These are phyloP conservation scores for Aldrovandia affinis DNA, from an alignment of 2,797 vertebrate genomes.

Conservation along the genomic window DNA sequence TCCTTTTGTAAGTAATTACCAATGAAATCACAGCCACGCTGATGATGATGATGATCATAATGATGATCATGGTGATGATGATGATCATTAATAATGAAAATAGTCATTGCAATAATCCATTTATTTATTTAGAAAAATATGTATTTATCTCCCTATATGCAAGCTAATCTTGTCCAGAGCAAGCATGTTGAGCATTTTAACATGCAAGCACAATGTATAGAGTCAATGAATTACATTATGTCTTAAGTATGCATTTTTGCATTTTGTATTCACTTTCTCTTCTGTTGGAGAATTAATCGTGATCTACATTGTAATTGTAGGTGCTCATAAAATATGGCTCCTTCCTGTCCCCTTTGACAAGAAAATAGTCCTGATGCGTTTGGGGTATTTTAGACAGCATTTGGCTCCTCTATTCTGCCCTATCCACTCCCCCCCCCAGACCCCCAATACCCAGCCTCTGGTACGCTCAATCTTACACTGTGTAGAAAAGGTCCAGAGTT, in stretches of 20 bases:
- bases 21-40: background rate
- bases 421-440: slow-evolving; percentile 31
- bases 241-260: background rate
- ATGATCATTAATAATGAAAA: background rate
- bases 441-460: background rate
- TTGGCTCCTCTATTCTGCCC: slow-evolving; percentile 48
- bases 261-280: background rate
- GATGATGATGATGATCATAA: background rate
- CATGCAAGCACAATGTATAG: background rate
- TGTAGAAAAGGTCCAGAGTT: slow-evolving; percentile 16
- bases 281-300: background rate
- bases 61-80: background rate
- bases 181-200: background rate
- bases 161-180: background rate
- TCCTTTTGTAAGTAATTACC: slow-evolving; percentile 7
- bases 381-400: background rate
- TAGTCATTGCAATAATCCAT: background rate
- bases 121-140: background rate
- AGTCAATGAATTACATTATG: background rate
- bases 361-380: background rate
- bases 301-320: slow-evolving; percentile 1
- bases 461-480: background rate
- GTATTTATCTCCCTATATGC: background rate
- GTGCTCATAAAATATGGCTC: background rate
- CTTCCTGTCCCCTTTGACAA: background rate